phyloP scores from a whole-genome alignment of 2,113 vertebrate genomes.

The Clinocottus analis region DNA sequence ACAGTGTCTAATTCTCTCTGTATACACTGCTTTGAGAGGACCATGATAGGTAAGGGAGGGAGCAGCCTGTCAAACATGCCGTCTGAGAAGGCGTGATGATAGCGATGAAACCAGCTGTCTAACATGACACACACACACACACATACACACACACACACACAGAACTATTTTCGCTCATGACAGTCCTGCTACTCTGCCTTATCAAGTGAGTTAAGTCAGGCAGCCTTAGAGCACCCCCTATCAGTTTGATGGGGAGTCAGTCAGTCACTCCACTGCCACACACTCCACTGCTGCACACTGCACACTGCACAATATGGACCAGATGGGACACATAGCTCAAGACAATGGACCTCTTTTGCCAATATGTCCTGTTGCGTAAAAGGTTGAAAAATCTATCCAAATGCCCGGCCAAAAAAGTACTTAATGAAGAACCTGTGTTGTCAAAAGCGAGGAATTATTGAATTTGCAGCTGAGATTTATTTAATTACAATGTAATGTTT shows the following conservation, averaged over 20 bases:
- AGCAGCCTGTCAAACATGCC: conserved; percentile 73
- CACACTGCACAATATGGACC: conserved; percentile 70
- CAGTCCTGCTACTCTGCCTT: conserved; percentile 65
- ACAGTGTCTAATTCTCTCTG: conserved; percentile 68
- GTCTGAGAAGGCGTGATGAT: conserved; percentile 63
- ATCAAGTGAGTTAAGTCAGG: conserved; percentile 69
- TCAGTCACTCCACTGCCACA: conserved; percentile 49
- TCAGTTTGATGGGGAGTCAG: conserved; percentile 76
- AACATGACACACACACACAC: conserved; percentile 41
- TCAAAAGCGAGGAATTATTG: conserved; percentile 17
- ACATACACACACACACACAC: conserved; percentile 27
- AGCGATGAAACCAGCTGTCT: conserved; percentile 66
- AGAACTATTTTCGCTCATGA: conserved; percentile 47
- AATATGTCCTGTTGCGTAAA: conserved; percentile 66
- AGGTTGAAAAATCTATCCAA: conserved; percentile 43
- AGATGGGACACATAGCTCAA: conserved; percentile 73
- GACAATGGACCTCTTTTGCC: conserved; percentile 75
- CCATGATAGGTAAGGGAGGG: conserved; percentile 65
- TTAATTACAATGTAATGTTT: conserved; percentile 10
- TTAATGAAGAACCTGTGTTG: conserved; percentile 32
- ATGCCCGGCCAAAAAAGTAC: conserved; percentile 3
- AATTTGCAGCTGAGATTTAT: conserved; percentile 21
- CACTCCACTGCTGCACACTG: conserved; percentile 55
- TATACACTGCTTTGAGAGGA: conserved; percentile 62
- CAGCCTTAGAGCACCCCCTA: conserved; percentile 87